Evolutionary conservation across 2,888 invertebrate genomes (phyloP).

Genomic region (Campopleginae sp.): DNA sequence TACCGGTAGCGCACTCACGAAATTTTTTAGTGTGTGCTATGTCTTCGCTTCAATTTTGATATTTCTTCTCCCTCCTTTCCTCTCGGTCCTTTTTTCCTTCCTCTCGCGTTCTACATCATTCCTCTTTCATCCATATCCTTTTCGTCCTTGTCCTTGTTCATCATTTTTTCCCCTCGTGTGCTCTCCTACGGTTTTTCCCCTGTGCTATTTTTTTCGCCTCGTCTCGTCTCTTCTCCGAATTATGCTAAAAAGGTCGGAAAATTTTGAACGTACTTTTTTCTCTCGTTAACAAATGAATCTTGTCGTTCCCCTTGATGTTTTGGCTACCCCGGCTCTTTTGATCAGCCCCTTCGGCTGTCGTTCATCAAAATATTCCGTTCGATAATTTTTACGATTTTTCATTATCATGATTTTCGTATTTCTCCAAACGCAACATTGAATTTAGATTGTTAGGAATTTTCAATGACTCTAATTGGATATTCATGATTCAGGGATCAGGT

Average conservation of each 20-base stretch:
- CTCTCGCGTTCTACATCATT: not conserved
- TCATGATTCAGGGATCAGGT: not conserved
- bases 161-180: not conserved
- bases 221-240: not conserved
- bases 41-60: not conserved
- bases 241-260: not conserved
- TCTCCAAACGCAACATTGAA: not conserved
- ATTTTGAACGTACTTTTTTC: not conserved
- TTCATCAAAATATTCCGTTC: not conserved
- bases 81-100: not conserved
- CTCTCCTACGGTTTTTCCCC: not conserved
- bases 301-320: not conserved
- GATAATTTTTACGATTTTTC: not conserved
- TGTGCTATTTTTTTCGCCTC: not conserved
- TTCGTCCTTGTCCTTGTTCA: not conserved
- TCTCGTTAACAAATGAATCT: not conserved
- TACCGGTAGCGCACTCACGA: conserved; percentile 31
- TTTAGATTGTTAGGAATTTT: not conserved
- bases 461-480: not conserved
- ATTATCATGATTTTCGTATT: not conserved
- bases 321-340: not conserved
- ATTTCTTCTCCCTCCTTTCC: not conserved
- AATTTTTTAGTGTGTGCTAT: conserved; percentile 28
- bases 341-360: not conserved
- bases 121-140: not conserved